These are phyloP conservation scores for Nineta flava DNA, from an alignment of 2,888 invertebrate genomes.

Conservation along the genomic window DNA sequence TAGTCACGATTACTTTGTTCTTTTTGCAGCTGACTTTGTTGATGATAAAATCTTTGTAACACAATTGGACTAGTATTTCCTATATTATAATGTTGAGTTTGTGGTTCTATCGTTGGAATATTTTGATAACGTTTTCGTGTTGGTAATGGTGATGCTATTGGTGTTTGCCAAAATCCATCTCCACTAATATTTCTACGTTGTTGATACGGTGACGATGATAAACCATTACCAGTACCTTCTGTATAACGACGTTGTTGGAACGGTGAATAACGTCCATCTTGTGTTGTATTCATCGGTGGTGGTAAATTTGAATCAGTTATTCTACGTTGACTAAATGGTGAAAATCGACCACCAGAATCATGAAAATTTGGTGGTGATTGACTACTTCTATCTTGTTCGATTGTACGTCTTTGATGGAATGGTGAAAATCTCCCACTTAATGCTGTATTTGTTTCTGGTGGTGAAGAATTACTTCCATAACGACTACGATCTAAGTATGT, in stretches of 20 bases:
- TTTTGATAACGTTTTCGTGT: constrained; percentile 22
- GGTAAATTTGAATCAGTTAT: constrained; percentile 8
- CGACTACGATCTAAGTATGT: constrained; percentile 4
- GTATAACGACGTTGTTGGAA: constrained; percentile 11
- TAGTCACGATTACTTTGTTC: constrained; percentile 15
- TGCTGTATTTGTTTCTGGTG: constrained; percentile 11
- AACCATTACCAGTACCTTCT: constrained; percentile 9
- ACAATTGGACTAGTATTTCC: constrained; percentile 67
- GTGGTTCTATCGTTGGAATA: constrained; percentile 7
- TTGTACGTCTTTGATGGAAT: constrained; percentile 4
- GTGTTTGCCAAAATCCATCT: constrained; percentile 23
- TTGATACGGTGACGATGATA: constrained; percentile 15
- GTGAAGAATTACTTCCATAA: constrained; percentile 11
- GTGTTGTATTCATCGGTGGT: constrained; percentile 1
- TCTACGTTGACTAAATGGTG: constrained; percentile 11
- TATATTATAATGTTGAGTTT: constrained; percentile 23
- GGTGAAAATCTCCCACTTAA: constrained; percentile 14
- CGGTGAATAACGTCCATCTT: constrained; percentile 11
- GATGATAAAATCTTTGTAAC: constrained; percentile 61
- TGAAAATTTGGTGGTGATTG: constrained; percentile 5
- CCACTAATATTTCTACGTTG: constrained; percentile 15
- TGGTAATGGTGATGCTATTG: constrained; percentile 26
- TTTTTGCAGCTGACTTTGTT: constrained; percentile 53
- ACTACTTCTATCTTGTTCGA: constrained; percentile 3
- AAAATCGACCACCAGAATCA: constrained; percentile 6